These are phyloP conservation scores for Halictus ligatus DNA, from an alignment of 2,888 invertebrate species.

Conservation along the genomic window DNA sequence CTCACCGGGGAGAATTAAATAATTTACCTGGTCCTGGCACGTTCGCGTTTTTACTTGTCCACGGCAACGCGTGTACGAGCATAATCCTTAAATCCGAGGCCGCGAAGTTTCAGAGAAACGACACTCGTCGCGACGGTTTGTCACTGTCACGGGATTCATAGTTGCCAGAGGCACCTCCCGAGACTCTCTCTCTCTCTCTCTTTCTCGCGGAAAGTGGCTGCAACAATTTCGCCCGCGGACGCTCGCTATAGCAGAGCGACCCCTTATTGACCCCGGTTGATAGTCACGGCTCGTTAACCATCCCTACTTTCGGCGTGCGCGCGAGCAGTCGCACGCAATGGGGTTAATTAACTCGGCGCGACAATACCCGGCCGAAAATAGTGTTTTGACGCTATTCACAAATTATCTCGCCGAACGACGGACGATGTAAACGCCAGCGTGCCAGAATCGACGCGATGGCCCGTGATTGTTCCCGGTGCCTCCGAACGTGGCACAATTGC, in stretches of 20 bases:
- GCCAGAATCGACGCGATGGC: neutral
- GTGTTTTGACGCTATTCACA: slow-evolving; percentile 16
- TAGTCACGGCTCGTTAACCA: slow-evolving; percentile 39
- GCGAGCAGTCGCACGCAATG: slow-evolving; percentile 4
- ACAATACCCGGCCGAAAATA: slow-evolving; percentile 7
- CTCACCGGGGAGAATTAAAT: slow-evolving; percentile 8
- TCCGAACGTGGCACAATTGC: neutral
- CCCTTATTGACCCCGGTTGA: slow-evolving; percentile 36
- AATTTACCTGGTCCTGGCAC: slow-evolving; percentile 19
- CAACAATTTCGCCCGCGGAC: slow-evolving; percentile 17
- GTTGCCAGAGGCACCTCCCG: neutral
- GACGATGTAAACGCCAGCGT: neutral
- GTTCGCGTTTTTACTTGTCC: slow-evolving; percentile 26
- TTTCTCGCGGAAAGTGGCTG: slow-evolving; percentile 4
- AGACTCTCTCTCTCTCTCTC: neutral
- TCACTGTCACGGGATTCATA: slow-evolving; percentile 38
- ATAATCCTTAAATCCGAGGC: slow-evolving; percentile 30
- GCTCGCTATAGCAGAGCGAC: slow-evolving; percentile 7
- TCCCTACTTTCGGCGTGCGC: slow-evolving; percentile 8
- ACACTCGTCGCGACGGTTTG: slow-evolving; percentile 11
- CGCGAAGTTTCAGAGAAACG: slow-evolving; percentile 19
- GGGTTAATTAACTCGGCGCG: slow-evolving; percentile 37
- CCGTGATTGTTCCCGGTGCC: neutral
- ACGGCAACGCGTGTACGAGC: neutral
- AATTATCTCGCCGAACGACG: slow-evolving; percentile 30